Conservation (phyloP, 2,888 invertebrate species). For the Carpatolechia fugitivella region DNA sequence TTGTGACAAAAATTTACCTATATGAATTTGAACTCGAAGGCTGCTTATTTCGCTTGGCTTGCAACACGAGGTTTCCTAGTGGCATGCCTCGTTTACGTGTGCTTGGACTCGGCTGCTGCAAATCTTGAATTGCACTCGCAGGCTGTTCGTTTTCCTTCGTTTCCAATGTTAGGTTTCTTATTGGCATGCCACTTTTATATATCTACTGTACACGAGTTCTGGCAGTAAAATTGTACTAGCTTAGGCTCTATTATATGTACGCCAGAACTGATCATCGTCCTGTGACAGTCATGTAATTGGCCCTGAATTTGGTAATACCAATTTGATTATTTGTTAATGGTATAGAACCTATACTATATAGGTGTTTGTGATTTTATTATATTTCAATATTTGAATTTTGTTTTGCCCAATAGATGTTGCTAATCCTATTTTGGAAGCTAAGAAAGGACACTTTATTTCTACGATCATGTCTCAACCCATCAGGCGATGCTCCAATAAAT, state of each 20-base stretch:
- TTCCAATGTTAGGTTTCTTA: neutral
- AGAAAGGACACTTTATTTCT: constrained; percentile 22
- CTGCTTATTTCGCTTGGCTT: no score
- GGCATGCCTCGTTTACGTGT: no score
- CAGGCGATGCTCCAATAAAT: constrained; percentile 23
- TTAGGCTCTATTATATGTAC: constrained; percentile 6
- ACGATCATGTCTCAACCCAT: constrained; percentile 19
- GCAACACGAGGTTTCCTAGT: no score
- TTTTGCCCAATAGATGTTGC: constrained; percentile 15
- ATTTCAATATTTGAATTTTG: constrained; percentile 6
- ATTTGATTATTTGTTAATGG: neutral
- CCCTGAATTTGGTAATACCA: constrained; percentile 9
- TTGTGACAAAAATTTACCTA: neutral
- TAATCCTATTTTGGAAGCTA: constrained; percentile 1
- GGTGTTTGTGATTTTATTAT: neutral
- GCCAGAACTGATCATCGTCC: constrained; percentile 6
- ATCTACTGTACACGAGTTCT: constrained; percentile 8
- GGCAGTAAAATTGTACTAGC: constrained; percentile 10
- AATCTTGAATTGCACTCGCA: neutral
- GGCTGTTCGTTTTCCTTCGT: neutral
- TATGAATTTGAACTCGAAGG: neutral
- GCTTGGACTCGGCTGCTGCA: no score
- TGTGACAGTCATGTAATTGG: neutral
- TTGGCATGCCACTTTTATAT: constrained; percentile 2
- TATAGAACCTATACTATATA: no score